phyloP scores from a whole-genome alignment of 2,113 vertebrate genomes.

The Poeciliopsis prolifica region DNA sequence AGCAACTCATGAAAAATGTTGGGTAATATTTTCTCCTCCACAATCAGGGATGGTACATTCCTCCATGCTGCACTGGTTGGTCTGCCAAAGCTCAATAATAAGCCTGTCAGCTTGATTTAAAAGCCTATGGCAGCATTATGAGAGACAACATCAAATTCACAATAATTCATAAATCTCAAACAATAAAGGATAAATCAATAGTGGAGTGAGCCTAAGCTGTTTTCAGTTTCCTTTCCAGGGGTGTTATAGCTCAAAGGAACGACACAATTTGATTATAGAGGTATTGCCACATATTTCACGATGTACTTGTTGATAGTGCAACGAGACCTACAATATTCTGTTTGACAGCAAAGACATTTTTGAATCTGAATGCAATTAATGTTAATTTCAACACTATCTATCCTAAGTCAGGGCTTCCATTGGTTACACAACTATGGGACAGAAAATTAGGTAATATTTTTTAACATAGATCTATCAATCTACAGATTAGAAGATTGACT shows the following conservation, averaged over 20 bases:
- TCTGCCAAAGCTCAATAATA: slow-evolving; percentile 60
- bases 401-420: too few relatives aligned
- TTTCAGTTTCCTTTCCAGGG: slow-evolving; percentile 55
- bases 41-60: slow-evolving; percentile 62
- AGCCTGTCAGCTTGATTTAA: slow-evolving; percentile 76
- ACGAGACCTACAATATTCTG: slow-evolving; percentile 16
- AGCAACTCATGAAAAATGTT: slow-evolving; percentile 39
- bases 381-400: neutral
- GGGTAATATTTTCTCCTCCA: slow-evolving; percentile 57
- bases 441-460: too few relatives aligned
- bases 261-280: slow-evolving; percentile 56
- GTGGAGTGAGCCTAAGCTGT: slow-evolving; percentile 68
- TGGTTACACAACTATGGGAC: too few relatives aligned
- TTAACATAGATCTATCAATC: too few relatives aligned
- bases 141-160: slow-evolving; percentile 73
- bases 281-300: slow-evolving; percentile 35
- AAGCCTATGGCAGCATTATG: slow-evolving; percentile 66
- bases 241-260: slow-evolving; percentile 56
- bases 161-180: slow-evolving; percentile 75
- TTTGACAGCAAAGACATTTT: slow-evolving; percentile 13
- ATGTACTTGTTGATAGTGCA: slow-evolving; percentile 26
- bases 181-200: slow-evolving; percentile 75
- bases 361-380: slow-evolving; percentile 4
- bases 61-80: slow-evolving; percentile 51
- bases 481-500: neutral